Evolutionary conservation across 2,888 invertebrate genomes (phyloP).

Genomic region (Drosophila emarginata): DNA sequence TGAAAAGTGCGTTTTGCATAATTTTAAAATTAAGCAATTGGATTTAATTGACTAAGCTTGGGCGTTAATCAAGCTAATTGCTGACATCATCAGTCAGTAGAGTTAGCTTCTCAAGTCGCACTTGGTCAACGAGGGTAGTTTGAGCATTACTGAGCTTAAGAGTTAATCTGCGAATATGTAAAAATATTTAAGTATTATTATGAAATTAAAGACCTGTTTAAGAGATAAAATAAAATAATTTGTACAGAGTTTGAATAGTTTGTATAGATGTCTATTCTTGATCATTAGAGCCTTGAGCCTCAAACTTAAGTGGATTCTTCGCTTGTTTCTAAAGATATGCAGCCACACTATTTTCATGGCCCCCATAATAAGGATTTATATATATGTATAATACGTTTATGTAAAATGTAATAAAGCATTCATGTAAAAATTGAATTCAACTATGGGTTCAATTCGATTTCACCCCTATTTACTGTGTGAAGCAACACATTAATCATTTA

Average conservation of each 20-base stretch:
- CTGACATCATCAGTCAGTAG: slow-evolving; percentile 54
- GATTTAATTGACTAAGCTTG: slow-evolving; percentile 55
- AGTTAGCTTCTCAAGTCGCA: slow-evolving; percentile 26
- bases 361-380: too few species aligned
- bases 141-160: neutral
- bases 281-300: too few species aligned
- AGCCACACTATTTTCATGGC: too few species aligned
- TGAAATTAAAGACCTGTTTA: too few species aligned
- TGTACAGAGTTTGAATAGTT: too few species aligned
- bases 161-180: neutral
- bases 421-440: neutral
- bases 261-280: too few species aligned
- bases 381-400: too few species aligned
- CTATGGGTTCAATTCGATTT: neutral
- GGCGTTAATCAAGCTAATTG: slow-evolving; percentile 65
- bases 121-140: slow-evolving; percentile 35
- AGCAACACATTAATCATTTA: neutral
- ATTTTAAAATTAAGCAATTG: slow-evolving; percentile 54
- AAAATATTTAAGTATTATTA: neutral
- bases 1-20: slow-evolving; percentile 61
- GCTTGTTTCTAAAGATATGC: neutral
- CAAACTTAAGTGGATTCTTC: neutral
- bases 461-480: neutral
- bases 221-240: too few species aligned
- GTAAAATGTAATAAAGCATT: too few species aligned